Evolutionary conservation across 2,888 invertebrate species (phyloP).

Genomic region (Leptopilina myrica): DNA sequence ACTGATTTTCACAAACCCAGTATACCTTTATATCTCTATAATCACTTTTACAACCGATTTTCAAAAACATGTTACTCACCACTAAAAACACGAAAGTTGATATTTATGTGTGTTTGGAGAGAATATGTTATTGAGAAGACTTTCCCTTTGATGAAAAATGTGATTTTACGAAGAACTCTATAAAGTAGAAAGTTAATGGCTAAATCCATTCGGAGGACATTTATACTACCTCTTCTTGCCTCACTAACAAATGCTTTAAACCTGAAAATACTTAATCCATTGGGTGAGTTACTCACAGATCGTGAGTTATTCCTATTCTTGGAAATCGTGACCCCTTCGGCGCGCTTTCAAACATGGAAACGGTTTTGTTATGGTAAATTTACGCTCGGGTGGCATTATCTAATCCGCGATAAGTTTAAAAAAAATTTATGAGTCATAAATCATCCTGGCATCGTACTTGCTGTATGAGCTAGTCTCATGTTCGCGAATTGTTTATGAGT

Average conservation of each 20-base stretch:
- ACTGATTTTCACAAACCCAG: background rate
- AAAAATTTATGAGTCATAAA: conserved; percentile 72
- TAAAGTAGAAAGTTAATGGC: background rate
- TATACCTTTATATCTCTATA: no score
- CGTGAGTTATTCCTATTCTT: conserved; percentile 16
- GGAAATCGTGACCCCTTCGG: conserved; percentile 5
- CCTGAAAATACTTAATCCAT: conserved; percentile 9
- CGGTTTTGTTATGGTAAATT: conserved; percentile 59
- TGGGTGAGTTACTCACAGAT: background rate
- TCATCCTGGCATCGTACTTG: conserved; percentile 59
- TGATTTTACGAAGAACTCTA: background rate
- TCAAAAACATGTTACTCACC: no score
- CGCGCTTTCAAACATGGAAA: background rate
- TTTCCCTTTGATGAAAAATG: background rate
- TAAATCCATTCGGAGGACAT: conserved; percentile 4
- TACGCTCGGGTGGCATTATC: conserved; percentile 67
- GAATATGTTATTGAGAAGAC: background rate
- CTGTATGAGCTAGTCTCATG: conserved; percentile 51
- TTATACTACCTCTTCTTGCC: background rate
- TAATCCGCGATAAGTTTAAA: conserved; percentile 67
- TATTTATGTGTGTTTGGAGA: background rate
- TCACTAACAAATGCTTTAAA: conserved; percentile 5
- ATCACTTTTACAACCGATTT: no score
- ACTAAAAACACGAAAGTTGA: background rate
- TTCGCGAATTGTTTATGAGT: conserved; percentile 66